phyloP scores from a whole-genome alignment of 2,888 invertebrate genomes.

The Tenthredo notha region DNA sequence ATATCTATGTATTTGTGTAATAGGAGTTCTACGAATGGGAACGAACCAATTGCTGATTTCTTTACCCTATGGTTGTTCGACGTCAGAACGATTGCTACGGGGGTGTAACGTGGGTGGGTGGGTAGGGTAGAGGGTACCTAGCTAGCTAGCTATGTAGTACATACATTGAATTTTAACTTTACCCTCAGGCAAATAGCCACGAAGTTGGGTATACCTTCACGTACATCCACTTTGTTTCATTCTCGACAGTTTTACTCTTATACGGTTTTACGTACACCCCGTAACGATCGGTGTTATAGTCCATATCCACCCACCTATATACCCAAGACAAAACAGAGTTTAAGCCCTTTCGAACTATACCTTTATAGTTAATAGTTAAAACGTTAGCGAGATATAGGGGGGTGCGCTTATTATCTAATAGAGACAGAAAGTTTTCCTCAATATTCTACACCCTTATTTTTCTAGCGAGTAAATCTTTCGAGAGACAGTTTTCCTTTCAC shows the following conservation, averaged over 20 bases:
- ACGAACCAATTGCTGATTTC: constrained; percentile 16
- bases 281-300: constrained; percentile 30
- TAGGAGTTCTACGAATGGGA: not conserved
- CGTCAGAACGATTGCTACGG: constrained; percentile 15
- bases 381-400: not conserved
- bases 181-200: not conserved
- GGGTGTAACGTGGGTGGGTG: not conserved
- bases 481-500: too few species aligned
- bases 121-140: too few species aligned
- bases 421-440: too few species aligned
- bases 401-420: too few species aligned
- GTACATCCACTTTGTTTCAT: constrained; percentile 41
- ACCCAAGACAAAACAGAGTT: constrained; percentile 6
- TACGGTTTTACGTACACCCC: constrained; percentile 10
- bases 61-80: not conserved
- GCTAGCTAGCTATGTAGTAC: not conserved
- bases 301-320: constrained; percentile 5
- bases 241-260: constrained; percentile 26
- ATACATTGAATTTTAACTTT: constrained; percentile 38
- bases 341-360: not conserved
- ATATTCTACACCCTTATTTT: too few species aligned
- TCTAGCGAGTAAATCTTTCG: not conserved
- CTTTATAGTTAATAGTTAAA: not conserved
- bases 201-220: not conserved
- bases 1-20: not conserved